Evolutionary conservation across 92 coral and sea anemone species (phyloP).

Genomic region (Galaxea fascicularis): DNA sequence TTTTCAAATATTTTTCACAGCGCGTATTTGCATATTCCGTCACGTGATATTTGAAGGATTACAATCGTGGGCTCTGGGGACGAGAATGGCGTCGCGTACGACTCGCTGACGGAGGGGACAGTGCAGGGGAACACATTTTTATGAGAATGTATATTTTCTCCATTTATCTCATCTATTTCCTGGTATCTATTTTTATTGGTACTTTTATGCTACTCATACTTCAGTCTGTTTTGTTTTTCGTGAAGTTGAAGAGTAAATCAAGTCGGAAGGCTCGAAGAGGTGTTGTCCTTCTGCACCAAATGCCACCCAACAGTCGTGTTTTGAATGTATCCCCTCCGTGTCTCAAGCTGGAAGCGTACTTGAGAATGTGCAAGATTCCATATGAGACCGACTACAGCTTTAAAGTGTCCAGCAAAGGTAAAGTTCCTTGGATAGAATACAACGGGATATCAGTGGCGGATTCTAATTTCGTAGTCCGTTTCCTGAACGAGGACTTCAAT

Average conservation of each 20-base stretch:
- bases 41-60: no score
- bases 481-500: slow-evolving; percentile 65
- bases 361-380: slow-evolving; percentile 66
- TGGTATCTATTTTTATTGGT: not conserved
- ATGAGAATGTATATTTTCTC: no score
- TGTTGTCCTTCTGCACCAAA: slow-evolving; percentile 68
- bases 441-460: slow-evolving; percentile 56
- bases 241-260: slow-evolving; percentile 3
- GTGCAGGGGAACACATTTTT: no score
- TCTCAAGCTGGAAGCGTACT: slow-evolving; percentile 62
- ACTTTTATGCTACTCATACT: slow-evolving; percentile 23
- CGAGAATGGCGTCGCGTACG: no score
- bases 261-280: slow-evolving; percentile 17
- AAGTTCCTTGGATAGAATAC: slow-evolving; percentile 74
- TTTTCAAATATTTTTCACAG: no score
- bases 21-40: no score
- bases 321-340: slow-evolving; percentile 68
- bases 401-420: slow-evolving; percentile 62
- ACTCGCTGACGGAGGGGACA: no score
- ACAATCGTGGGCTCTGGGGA: no score
- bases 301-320: slow-evolving; percentile 59
- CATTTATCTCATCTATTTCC: not conserved
- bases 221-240: slow-evolving; percentile 2
- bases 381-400: slow-evolving; percentile 62
- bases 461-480: slow-evolving; percentile 58